A percentile compares a stretch with the other conserved stretches of the same genome.
These are phyloP conservation scores for Dicrurus megarhynchus DNA, from an alignment of 2,113 vertebrate species.

Conservation along the genomic window DNA sequence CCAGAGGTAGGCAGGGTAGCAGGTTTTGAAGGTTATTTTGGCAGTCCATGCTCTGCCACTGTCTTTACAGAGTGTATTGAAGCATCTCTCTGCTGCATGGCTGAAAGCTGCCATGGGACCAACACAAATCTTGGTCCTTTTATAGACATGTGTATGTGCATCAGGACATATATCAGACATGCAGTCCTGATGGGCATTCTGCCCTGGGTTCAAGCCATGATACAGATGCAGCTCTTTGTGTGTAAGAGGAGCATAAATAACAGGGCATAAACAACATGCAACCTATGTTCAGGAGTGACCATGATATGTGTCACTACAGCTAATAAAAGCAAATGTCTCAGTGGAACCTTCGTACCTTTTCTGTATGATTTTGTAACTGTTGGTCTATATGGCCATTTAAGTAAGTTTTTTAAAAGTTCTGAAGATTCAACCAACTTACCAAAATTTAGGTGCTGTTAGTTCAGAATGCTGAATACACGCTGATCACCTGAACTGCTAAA, in stretches of 20 bases:
- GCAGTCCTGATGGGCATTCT: background rate
- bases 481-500: background rate
- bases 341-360: background rate
- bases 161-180: background rate
- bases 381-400: background rate
- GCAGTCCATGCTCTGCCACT: background rate
- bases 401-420: background rate
- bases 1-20: background rate
- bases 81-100: background rate
- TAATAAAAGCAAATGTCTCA: background rate
- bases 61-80: background rate
- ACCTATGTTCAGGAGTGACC: rapidly evolving
- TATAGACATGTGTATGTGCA: rapidly evolving
- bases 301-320: background rate
- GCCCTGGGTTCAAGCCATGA: background rate
- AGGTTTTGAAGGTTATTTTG: background rate
- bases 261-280: background rate
- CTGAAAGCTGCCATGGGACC: background rate
- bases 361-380: background rate
- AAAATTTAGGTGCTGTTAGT: background rate
- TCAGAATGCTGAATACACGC: background rate
- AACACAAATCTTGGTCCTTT: background rate
- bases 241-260: background rate
- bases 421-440: background rate
- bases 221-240: background rate